Evolutionary conservation across 2,797 vertebrate genomes (phyloP).

Genomic region (Harpagifer antarcticus): DNA sequence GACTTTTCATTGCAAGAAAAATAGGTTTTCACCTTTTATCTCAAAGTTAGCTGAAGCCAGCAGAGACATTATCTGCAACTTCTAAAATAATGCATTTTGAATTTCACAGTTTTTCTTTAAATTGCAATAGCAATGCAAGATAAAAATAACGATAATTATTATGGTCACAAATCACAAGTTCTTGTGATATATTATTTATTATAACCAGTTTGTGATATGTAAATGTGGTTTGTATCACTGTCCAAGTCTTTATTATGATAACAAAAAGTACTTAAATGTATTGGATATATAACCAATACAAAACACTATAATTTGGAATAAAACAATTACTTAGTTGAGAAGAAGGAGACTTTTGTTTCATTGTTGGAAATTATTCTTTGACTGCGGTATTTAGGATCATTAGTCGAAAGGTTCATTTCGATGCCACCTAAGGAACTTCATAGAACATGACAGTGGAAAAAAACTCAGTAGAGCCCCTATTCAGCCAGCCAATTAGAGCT

Average conservation of each 20-base stretch:
- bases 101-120: not conserved
- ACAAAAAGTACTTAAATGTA: not conserved
- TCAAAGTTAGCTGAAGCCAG: not conserved
- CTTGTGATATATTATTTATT: not conserved
- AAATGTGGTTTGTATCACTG: not conserved
- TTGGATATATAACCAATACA: not conserved
- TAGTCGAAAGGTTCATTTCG: conserved; percentile 10
- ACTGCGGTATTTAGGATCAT: conserved; percentile 1
- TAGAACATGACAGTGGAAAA: conserved; percentile 28
- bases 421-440: conserved; percentile 25
- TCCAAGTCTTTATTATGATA: not conserved
- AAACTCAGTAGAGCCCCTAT: conserved; percentile 60
- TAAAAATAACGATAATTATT: not conserved
- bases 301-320: not conserved
- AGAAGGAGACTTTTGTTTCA: not conserved
- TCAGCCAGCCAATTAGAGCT: conserved; percentile 68
- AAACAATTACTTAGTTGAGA: not conserved
- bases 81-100: not conserved
- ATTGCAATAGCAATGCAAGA: not conserved
- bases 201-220: not conserved
- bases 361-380: not conserved
- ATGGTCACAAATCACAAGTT: too few relatives aligned
- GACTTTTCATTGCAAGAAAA: not conserved
- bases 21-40: not conserved
- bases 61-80: not conserved